Evolutionary conservation across 2,113 vertebrate species (phyloP), one percentile per base, ranked within the genome.

Genomic region (Lichenostomus cassidix): DNA sequence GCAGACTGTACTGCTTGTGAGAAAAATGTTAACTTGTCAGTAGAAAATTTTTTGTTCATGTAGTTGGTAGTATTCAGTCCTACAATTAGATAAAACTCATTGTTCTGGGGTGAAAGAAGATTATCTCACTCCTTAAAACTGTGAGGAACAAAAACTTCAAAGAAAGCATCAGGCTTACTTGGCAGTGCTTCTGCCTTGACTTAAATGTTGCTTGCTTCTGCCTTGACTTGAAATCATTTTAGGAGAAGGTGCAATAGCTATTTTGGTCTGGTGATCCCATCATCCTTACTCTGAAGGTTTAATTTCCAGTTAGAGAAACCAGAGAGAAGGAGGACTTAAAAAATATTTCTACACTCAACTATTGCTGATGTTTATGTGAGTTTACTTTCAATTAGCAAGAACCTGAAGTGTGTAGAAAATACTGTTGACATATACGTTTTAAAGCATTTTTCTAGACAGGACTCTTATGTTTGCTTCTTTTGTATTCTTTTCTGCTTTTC

Each of bases 331-430:
- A 70, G n/a, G 39, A 11, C 33, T 35, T 93, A 53, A 94, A 79
- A 49, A 83, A 12, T 67, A 81, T 69, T 76, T 89, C 69, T 70
- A 24, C 15, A 44, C 19, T 83, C 39, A 83, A 6, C 62, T 76
- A 1, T 76, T 46, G 16, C 60, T 85, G 53, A 42, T 46, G 42
- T 69, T 91, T 94, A 71, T 85, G 47, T 87, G 94, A 93, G 44
- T 92, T 91, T 94, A 22, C 64, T 94, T 90, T 46, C 89, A 53
- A 89, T 87, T 69, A 63, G 37, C 37, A 91, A 64, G 50, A 64
- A 50, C 29, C 11, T 59, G 52, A 31, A 46, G 23, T 31, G 28
- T 58, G 60, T 37, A 58, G 21, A 49, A 95, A 80, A 39, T 39
- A 42, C 5, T 10, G 9, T 37, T 1, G 8, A 18, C 17, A 27